A percentile compares a stretch with the other conserved stretches of the same genome.
Conservation (phyloP, 2,113 vertebrate species). For the Pelusios castaneus region DNA sequence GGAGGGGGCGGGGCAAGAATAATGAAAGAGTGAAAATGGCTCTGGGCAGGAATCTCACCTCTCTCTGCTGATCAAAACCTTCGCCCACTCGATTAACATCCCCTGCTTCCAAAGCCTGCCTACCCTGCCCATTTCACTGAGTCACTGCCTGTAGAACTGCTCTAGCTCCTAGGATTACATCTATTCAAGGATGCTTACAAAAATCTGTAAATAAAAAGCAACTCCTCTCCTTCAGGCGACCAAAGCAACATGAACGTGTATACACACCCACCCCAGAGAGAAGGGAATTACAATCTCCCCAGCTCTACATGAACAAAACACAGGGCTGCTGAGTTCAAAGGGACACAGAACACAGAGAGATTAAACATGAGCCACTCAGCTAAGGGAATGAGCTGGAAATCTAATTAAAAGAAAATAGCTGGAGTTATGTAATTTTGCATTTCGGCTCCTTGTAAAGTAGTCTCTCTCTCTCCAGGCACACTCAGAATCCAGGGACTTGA, state of each 20-base stretch:
- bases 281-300: neutral
- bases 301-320: conserved; percentile 14
- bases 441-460: neutral
- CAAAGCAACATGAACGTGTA: conserved; percentile 11
- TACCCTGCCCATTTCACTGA: neutral
- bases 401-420: conserved; percentile 11
- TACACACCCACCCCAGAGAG: neutral
- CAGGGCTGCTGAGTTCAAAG: neutral
- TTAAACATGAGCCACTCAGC: neutral
- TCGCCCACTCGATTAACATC: neutral
- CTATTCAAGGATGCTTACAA: neutral
- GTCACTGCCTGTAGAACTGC: neutral
- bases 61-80: neutral
- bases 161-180: conserved; percentile 1
- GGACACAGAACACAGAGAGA: neutral
- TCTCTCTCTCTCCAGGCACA: neutral
- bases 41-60: neutral
- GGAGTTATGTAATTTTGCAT: neutral
- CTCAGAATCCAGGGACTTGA: neutral
- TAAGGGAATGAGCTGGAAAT: neutral
- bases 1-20: no score
- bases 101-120: neutral
- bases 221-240: conserved; percentile 21
- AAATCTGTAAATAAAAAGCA: conserved; percentile 20
- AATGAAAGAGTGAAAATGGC: neutral